Evolutionary conservation across 1,140 invertebrate species (phyloP).

Genomic region (Hyposmocoma kahamanoa): DNA sequence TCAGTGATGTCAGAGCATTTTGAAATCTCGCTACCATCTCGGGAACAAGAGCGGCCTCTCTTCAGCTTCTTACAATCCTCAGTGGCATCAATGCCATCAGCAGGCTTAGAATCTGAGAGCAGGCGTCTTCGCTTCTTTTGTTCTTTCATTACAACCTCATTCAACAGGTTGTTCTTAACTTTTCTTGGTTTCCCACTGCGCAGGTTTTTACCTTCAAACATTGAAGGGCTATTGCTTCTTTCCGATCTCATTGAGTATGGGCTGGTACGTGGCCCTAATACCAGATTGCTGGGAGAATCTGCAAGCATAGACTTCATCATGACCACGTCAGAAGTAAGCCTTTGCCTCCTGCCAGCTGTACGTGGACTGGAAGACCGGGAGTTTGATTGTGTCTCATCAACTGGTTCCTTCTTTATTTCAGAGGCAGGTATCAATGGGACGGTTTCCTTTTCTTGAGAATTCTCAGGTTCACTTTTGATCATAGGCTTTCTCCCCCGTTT

Average conservation of each 20-base stretch:
- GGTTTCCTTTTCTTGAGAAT: slow-evolving; percentile 47
- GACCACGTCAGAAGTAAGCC: slow-evolving; percentile 62
- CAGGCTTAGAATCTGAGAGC: slow-evolving; percentile 58
- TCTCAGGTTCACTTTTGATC: slow-evolving; percentile 36
- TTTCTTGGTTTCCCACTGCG: slow-evolving; percentile 79
- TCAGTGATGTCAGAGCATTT: slow-evolving; percentile 76
- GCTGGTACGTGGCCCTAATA: slow-evolving; percentile 60
- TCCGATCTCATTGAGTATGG: slow-evolving; percentile 75
- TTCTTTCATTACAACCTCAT: slow-evolving; percentile 67
- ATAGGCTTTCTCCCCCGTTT: slow-evolving; percentile 47
- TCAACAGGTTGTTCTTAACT: slow-evolving; percentile 70
- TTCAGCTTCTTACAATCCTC: slow-evolving; percentile 72
- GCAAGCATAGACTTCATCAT: slow-evolving; percentile 64
- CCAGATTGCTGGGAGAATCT: slow-evolving; percentile 49
- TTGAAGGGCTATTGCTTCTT: slow-evolving; percentile 65
- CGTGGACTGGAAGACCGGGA: slow-evolving; percentile 68
- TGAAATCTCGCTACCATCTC: slow-evolving; percentile 72
- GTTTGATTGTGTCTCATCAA: slow-evolving; percentile 49
- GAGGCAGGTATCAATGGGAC: slow-evolving; percentile 52
- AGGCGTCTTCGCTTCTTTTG: slow-evolving; percentile 66
- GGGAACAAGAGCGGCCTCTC: slow-evolving; percentile 75
- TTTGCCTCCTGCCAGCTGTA: slow-evolving; percentile 50
- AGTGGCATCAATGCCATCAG: slow-evolving; percentile 41
- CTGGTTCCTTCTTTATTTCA: slow-evolving; percentile 67
- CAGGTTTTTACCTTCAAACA: slow-evolving; percentile 71